These are phyloP conservation scores for Menidia menidia DNA, from an alignment of 2,797 vertebrate genomes.

Conservation along the genomic window DNA sequence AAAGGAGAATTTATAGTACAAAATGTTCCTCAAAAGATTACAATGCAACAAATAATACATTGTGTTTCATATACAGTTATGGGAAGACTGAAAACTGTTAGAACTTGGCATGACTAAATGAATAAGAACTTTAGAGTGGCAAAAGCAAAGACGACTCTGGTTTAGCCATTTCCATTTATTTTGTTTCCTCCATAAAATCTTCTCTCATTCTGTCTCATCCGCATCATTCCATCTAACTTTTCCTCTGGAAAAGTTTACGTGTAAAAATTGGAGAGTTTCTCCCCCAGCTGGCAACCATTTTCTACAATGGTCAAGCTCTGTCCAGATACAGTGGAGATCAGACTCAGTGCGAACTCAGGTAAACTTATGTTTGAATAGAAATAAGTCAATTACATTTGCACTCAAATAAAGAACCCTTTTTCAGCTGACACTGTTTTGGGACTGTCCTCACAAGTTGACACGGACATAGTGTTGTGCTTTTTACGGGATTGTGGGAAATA, in stretches of 20 bases:
- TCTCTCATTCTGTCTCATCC: too few relatives aligned
- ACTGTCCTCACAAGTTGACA: background rate
- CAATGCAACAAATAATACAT: background rate
- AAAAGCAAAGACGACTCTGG: background rate
- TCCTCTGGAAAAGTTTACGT: background rate
- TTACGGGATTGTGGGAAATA: background rate
- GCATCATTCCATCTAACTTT: background rate
- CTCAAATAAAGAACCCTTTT: background rate
- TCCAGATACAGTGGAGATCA: too few relatives aligned
- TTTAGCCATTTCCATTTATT: too few relatives aligned
- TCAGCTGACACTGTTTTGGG: background rate
- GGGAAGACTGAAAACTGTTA: too few relatives aligned
- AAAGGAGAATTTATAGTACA: background rate
- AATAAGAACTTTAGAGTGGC: background rate
- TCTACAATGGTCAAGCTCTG: background rate
- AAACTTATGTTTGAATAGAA: too few relatives aligned
- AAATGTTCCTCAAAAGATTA: background rate
- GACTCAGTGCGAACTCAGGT: too few relatives aligned
- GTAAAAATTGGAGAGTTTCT: background rate
- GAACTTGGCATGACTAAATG: background rate
- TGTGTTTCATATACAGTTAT: background rate
- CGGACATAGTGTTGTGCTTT: background rate
- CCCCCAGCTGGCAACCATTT: background rate
- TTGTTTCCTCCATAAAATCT: too few relatives aligned
- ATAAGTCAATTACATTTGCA: background rate